A percentile compares a stretch with the other conserved stretches of the same genome.
phyloP scores from a whole-genome alignment of 2,888 invertebrate genomes.

The Campaea margaritaria region DNA sequence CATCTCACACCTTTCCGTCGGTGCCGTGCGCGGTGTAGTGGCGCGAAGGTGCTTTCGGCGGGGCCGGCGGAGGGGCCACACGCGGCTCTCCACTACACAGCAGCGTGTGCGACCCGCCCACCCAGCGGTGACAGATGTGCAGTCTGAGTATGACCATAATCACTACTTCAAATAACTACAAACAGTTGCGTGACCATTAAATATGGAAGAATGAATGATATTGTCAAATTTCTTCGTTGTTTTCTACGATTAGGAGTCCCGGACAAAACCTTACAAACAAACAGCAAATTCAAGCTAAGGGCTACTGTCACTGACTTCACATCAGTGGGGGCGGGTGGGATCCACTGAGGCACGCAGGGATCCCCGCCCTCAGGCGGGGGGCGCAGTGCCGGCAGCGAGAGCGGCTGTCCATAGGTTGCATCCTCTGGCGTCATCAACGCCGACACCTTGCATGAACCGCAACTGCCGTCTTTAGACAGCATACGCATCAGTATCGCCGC shows the following conservation, averaged over 20 bases:
- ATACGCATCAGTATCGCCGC: slow-evolving; percentile 66
- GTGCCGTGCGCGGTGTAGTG: neutral
- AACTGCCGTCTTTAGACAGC: slow-evolving; percentile 54
- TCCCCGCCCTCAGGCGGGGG: slow-evolving; percentile 30
- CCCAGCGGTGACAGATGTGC: slow-evolving; percentile 45
- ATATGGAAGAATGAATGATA: no score
- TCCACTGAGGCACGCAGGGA: slow-evolving; percentile 26
- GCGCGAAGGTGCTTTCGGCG: neutral
- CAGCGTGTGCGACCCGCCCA: slow-evolving; percentile 45
- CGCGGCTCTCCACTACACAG: neutral
- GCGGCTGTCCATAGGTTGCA: slow-evolving; percentile 43
- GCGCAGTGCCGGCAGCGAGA: slow-evolving; percentile 52
- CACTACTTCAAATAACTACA: neutral
- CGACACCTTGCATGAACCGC: slow-evolving; percentile 58
- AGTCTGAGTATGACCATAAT: neutral
- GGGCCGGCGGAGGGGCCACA: neutral
- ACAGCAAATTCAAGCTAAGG: no score
- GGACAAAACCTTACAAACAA: no score
- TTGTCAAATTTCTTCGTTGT: no score
- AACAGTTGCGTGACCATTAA: no score
- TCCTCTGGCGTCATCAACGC: slow-evolving; percentile 58
- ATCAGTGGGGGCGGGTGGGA: neutral
- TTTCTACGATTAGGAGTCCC: no score
- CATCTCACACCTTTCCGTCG: neutral
- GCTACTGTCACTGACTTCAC: no score